These are phyloP conservation scores for Bungarus multicinctus DNA, from an alignment of 2,113 vertebrate genomes.

Conservation along the genomic window DNA sequence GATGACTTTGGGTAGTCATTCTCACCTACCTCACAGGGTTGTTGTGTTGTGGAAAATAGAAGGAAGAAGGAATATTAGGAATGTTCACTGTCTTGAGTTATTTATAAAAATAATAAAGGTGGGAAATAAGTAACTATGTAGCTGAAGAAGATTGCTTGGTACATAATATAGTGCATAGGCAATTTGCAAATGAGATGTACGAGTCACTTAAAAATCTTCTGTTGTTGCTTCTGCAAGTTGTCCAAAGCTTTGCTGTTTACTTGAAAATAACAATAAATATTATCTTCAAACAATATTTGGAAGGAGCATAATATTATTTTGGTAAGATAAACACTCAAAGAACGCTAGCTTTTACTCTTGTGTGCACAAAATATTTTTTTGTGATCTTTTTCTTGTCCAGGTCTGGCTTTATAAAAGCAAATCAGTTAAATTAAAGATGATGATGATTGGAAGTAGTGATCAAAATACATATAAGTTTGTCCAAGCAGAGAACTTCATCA, in stretches of 20 bases:
- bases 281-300: neutral
- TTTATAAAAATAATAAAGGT: neutral
- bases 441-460: neutral
- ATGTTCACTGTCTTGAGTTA: neutral
- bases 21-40: neutral
- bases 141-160: neutral
- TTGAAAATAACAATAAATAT: neutral
- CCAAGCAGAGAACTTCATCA: neutral
- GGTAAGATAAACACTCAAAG: neutral
- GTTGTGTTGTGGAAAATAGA: neutral
- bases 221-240: neutral
- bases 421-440: neutral
- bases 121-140: neutral
- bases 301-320: neutral
- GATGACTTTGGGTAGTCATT: neutral
- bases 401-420: neutral
- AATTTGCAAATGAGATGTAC: neutral
- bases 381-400: neutral
- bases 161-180: neutral
- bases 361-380: neutral
- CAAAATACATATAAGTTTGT: neutral
- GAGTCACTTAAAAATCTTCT: neutral
- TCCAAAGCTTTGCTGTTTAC: neutral
- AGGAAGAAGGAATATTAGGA: neutral
- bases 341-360: neutral